A percentile compares a stretch with the other conserved stretches of the same genome.
Conservation (phyloP, 2,113 vertebrate species). For the Galbula dea region DNA sequence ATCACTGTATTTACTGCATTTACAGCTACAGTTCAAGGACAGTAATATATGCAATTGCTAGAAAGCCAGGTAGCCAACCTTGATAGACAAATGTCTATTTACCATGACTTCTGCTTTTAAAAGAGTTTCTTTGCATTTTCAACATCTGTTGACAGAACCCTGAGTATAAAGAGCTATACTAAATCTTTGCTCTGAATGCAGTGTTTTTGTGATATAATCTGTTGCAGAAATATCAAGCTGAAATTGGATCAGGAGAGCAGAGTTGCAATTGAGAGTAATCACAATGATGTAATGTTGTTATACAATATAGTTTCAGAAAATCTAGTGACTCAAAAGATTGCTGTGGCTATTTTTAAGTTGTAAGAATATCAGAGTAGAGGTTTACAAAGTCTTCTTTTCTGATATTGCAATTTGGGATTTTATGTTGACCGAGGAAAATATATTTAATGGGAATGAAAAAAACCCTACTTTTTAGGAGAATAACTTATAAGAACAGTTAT, state of each 20-base stretch:
- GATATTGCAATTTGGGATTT: conserved; percentile 42
- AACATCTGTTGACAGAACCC: conserved; percentile 30
- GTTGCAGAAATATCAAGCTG: conserved; percentile 53
- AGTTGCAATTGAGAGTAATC: conserved; percentile 65
- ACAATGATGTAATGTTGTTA: conserved; percentile 59
- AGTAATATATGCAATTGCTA: neutral
- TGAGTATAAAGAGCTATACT: conserved; percentile 59
- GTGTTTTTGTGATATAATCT: conserved; percentile 49
- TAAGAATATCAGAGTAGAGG: neutral
- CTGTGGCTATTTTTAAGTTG: conserved; percentile 48
- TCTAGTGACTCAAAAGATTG: conserved; percentile 53
- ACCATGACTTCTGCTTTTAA: neutral
- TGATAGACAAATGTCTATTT: conserved; percentile 33
- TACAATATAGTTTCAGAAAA: conserved; percentile 61
- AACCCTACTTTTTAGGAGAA: neutral
- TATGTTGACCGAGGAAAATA: conserved; percentile 21
- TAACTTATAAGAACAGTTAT: conserved; percentile 24
- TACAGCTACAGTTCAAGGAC: neutral
- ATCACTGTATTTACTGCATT: neutral
- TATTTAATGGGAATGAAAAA: conserved; percentile 10
- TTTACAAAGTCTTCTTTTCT: conserved; percentile 6
- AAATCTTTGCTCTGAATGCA: conserved; percentile 50
- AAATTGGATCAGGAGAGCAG: conserved; percentile 68
- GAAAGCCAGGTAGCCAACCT: neutral
- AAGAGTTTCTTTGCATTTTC: conserved; percentile 40